These are phyloP conservation scores for Charaxes varanes DNA, from an alignment of 1,140 invertebrate species.

Conservation along the genomic window DNA sequence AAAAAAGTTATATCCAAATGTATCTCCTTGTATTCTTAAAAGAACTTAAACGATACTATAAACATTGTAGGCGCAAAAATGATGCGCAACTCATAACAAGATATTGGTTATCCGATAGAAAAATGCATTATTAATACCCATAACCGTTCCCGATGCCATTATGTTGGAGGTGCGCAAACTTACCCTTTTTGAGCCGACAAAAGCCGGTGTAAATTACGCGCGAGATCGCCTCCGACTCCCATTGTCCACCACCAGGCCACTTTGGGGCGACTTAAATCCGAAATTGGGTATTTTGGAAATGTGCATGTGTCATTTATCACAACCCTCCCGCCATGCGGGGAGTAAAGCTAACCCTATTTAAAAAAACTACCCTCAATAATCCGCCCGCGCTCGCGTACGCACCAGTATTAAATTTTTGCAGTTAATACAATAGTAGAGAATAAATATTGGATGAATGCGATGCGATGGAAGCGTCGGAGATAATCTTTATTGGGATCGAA, in stretches of 20 bases:
- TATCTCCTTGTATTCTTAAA: not conserved
- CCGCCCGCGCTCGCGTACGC: constrained; percentile 41
- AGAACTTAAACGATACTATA: constrained; percentile 17
- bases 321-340: constrained; percentile 41
- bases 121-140: constrained; percentile 63
- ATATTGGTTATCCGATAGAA: constrained; percentile 42
- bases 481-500: constrained; percentile 55
- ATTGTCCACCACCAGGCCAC: constrained; percentile 68
- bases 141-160: constrained; percentile 48
- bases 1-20: not conserved
- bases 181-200: constrained; percentile 30
- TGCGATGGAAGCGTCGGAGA: constrained; percentile 31
- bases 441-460: constrained; percentile 66
- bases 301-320: constrained; percentile 76
- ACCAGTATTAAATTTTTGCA: constrained; percentile 69
- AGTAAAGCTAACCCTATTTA: constrained; percentile 69
- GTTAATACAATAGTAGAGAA: constrained; percentile 62
- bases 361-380: constrained; percentile 67
- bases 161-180: constrained; percentile 37
- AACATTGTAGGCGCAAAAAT: constrained; percentile 29
- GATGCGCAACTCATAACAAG: constrained; percentile 41
- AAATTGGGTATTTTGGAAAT: constrained; percentile 76
- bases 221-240: constrained; percentile 33
- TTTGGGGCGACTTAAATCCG: constrained; percentile 75
- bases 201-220: constrained; percentile 60